Evolutionary conservation across 2,888 invertebrate species (phyloP).

Genomic region (Galerucella calmariensis): DNA sequence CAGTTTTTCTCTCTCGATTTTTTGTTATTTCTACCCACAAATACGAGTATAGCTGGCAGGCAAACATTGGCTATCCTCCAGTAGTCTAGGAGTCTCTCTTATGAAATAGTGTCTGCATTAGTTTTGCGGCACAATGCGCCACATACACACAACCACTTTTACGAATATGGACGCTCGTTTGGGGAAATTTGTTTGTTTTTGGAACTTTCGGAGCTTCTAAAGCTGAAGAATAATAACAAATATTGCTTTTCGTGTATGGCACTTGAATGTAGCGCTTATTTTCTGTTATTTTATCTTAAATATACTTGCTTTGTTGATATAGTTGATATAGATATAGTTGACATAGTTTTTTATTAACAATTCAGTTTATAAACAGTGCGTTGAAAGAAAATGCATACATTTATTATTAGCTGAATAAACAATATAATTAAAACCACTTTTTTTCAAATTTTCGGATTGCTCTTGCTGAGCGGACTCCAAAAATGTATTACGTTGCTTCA

Average conservation of each 20-base stretch:
- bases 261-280: neutral
- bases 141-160: slow-evolving; percentile 55
- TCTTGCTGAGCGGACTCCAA: too few species aligned
- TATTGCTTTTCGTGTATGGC: neutral
- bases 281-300: neutral
- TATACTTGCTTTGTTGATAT: neutral
- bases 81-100: slow-evolving; percentile 40
- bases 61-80: slow-evolving; percentile 58
- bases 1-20: neutral
- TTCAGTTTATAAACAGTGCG: too few species aligned
- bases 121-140: slow-evolving; percentile 56
- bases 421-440: too few species aligned
- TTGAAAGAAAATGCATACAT: too few species aligned
- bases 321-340: too few species aligned
- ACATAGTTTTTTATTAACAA: too few species aligned
- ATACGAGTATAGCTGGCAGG: slow-evolving; percentile 48
- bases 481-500: too few species aligned
- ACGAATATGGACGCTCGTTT: slow-evolving; percentile 47
- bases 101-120: slow-evolving; percentile 55
- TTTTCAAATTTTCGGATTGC: too few species aligned
- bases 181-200: slow-evolving; percentile 33
- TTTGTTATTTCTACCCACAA: slow-evolving; percentile 34
- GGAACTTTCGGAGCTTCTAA: slow-evolving; percentile 12
- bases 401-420: too few species aligned
- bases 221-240: slow-evolving; percentile 12